phyloP scores from a whole-genome alignment of 2,888 invertebrate genomes.

The Arctia plantaginis region DNA sequence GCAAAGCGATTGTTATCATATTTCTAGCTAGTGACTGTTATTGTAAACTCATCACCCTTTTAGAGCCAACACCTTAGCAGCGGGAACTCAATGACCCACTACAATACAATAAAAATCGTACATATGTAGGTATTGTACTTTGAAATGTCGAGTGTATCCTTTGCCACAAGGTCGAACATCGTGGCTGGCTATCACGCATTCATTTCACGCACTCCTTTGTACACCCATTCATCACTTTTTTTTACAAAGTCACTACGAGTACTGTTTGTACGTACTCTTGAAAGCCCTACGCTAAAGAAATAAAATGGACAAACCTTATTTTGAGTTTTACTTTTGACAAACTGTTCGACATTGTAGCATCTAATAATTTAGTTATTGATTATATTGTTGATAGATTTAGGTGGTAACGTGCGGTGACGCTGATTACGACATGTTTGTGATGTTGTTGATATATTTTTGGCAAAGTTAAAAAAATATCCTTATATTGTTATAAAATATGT shows the following conservation, averaged over 20 bases:
- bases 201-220: conserved; percentile 42
- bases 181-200: conserved; percentile 43
- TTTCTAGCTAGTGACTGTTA: no score
- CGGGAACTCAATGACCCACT: conserved; percentile 9
- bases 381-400: background rate
- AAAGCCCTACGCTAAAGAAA: conserved; percentile 20
- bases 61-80: conserved; percentile 11
- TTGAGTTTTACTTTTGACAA: conserved; percentile 7
- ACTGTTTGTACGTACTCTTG: conserved; percentile 23
- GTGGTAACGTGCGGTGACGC: background rate
- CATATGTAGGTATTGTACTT: conserved; percentile 21
- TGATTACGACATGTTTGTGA: background rate
- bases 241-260: conserved; percentile 44
- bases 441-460: no score
- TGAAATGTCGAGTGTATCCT: conserved; percentile 64
- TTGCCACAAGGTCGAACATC: conserved; percentile 57
- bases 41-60: conserved; percentile 13
- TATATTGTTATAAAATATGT: no score
- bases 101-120: conserved; percentile 24
- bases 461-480: no score
- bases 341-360: conserved; percentile 20
- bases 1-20: no score
- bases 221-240: conserved; percentile 57
- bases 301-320: conserved; percentile 21
- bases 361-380: conserved; percentile 15